phyloP scores from a whole-genome alignment of 2,113 vertebrate genomes.

The Menidia beryllina region DNA sequence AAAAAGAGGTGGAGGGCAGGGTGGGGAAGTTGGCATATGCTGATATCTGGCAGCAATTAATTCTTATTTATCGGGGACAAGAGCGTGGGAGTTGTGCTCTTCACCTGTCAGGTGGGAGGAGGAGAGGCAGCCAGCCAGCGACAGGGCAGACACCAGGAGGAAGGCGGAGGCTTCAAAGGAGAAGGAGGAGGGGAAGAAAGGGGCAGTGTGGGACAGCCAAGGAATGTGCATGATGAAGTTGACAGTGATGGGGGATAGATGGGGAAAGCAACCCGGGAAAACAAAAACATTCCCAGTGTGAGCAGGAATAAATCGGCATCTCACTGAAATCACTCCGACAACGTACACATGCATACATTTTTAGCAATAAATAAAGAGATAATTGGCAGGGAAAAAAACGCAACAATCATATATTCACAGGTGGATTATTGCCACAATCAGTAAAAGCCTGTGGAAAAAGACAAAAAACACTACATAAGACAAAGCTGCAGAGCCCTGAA shows the following conservation, averaged over 20 bases:
- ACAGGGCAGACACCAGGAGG: slow-evolving; percentile 16
- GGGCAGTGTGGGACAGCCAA: slow-evolving; percentile 2
- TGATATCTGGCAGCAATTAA: slow-evolving; percentile 69
- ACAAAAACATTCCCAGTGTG: not conserved
- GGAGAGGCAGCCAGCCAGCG: slow-evolving; percentile 32
- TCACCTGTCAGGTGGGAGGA: slow-evolving; percentile 57
- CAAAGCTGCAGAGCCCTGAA: not conserved
- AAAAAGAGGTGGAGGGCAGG: slow-evolving; percentile 33
- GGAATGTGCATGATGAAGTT: not conserved
- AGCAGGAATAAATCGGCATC: not conserved
- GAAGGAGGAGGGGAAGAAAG: not conserved
- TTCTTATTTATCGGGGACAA: slow-evolving; percentile 72
- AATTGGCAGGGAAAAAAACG: not conserved
- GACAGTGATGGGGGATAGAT: not conserved
- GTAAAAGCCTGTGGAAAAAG: not conserved
- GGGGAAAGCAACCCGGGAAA: not conserved
- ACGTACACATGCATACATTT: not conserved
- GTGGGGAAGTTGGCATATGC: slow-evolving; percentile 71
- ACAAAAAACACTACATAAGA: not conserved
- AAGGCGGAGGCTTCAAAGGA: not conserved
- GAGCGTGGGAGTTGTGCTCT: slow-evolving; percentile 42
- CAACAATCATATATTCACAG: not conserved
- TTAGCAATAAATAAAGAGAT: not conserved
- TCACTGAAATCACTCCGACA: not conserved
- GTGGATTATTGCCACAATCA: not conserved